Percentiles rank a stretch among this genome's conserved stretches.
phyloP scores from a whole-genome alignment of 2,888 invertebrate genomes.

The Antheraea assamensis region DNA sequence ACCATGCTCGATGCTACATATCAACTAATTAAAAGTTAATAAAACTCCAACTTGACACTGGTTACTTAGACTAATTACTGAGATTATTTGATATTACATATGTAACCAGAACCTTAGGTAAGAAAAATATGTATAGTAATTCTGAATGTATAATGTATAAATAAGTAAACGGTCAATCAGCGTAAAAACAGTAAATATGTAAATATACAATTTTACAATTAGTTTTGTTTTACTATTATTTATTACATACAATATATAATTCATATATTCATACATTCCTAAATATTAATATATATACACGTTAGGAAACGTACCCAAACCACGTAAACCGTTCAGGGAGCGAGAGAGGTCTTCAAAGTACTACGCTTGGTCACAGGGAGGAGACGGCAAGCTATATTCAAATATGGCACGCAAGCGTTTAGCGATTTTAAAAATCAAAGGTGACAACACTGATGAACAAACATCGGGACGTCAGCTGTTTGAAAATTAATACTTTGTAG shows the following conservation, averaged over 20 bases:
- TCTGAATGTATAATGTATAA: not conserved
- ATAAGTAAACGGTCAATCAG: not conserved
- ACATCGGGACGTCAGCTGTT: too few relatives aligned
- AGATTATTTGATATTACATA: not conserved
- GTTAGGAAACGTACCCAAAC: too few relatives aligned
- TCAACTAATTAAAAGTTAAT: not conserved
- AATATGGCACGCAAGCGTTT: too few relatives aligned
- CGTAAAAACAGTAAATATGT: not conserved
- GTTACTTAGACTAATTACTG: not conserved
- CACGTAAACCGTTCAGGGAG: too few relatives aligned
- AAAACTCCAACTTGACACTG: slow-evolving; percentile 2
- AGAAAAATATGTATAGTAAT: not conserved
- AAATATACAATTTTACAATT: not conserved
- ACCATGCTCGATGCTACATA: slow-evolving; percentile 8
- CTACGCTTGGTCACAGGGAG: too few relatives aligned
- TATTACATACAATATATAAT: not conserved
- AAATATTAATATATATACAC: slow-evolving; percentile 5
- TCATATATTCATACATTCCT: not conserved
- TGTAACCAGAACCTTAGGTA: not conserved
- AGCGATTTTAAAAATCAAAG: too few relatives aligned
- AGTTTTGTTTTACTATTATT: not conserved
- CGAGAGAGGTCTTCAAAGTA: too few relatives aligned
- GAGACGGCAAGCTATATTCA: too few relatives aligned
- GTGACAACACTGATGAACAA: too few relatives aligned
- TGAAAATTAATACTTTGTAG: too few relatives aligned